These are phyloP conservation scores for Polydrusus cervinus DNA, from an alignment of 2,888 invertebrate species.

Conservation along the genomic window DNA sequence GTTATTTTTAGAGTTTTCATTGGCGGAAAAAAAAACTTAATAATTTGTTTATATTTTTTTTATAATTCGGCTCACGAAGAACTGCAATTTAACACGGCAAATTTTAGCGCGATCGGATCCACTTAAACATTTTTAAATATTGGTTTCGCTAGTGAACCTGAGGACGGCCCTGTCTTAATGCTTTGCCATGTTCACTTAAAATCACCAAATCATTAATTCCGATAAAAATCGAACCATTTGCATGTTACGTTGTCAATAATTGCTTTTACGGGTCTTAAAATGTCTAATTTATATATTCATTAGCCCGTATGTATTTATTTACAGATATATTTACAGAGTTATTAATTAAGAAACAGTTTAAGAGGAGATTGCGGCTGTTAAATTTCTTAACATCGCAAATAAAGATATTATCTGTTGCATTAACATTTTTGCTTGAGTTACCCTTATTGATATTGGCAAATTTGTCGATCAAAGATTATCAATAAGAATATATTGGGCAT, in stretches of 20 bases:
- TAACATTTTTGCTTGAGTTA: constrained; percentile 28
- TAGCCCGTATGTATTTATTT: constrained; percentile 35
- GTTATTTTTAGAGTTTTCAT: too few relatives aligned
- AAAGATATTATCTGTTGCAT: constrained; percentile 36
- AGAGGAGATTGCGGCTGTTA: constrained; percentile 15
- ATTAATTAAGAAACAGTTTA: constrained; percentile 42
- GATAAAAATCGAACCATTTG: constrained; percentile 17
- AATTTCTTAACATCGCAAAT: constrained; percentile 34
- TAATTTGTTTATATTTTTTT: too few relatives aligned
- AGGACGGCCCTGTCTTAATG: background rate
- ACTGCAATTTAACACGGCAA: too few relatives aligned
- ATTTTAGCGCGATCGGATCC: too few relatives aligned
- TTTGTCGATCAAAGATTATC: background rate
- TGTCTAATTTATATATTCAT: constrained; percentile 28
- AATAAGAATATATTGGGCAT: background rate
- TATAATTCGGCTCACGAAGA: too few relatives aligned
- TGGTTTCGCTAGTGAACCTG: too few relatives aligned
- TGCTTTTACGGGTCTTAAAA: constrained; percentile 7
- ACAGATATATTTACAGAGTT: constrained; percentile 27
- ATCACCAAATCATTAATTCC: constrained; percentile 1
- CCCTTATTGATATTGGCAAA: constrained; percentile 35
- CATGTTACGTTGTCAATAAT: constrained; percentile 8
- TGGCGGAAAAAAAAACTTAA: too few relatives aligned
- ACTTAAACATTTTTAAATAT: too few relatives aligned
- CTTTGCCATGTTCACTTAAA: background rate